Conservation (phyloP, 2,113 vertebrate genomes). For the Hippoglossus stenolepis region DNA sequence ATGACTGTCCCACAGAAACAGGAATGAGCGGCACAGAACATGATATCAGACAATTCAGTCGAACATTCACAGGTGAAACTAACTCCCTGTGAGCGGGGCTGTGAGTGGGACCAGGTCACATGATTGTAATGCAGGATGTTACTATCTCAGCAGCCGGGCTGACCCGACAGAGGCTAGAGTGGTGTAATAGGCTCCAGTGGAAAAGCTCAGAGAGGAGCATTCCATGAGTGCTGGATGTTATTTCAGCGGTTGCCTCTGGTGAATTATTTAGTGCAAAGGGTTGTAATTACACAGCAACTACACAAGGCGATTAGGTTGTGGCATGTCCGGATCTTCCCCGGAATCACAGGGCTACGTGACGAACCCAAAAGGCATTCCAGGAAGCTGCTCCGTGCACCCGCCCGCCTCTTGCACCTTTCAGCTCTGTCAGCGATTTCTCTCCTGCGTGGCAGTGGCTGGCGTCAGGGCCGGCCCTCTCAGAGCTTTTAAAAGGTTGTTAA, state of each 20-base stretch:
- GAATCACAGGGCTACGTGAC: conserved; percentile 44
- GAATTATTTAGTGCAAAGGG: conserved; percentile 75
- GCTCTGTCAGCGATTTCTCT: conserved; percentile 66
- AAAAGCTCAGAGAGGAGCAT: conserved; percentile 48
- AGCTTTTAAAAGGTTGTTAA: conserved; percentile 78
- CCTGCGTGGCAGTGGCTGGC: conserved; percentile 61
- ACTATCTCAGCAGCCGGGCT: conserved; percentile 36
- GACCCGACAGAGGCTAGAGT: conserved; percentile 55
- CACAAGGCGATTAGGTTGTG: conserved; percentile 43
- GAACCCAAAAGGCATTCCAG: conserved; percentile 63
- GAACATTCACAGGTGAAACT: conserved; percentile 53
- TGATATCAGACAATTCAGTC: conserved; percentile 38
- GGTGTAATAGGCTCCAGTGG: conserved; percentile 50
- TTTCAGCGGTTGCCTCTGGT: conserved; percentile 63
- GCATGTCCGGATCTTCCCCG: conserved; percentile 37
- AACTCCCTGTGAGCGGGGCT: conserved; percentile 21
- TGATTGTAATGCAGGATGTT: conserved; percentile 42
- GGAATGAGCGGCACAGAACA: conserved; percentile 17
- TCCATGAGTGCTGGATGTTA: conserved; percentile 65
- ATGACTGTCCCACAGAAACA: conserved; percentile 41
- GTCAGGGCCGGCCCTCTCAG: conserved; percentile 56
- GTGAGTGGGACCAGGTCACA: conserved; percentile 42
- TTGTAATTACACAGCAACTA: conserved; percentile 74
- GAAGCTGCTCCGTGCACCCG: conserved; percentile 40
- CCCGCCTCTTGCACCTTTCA: conserved; percentile 6